A percentile compares a stretch with the other conserved stretches of the same genome.
These are phyloP conservation scores for Lepilemur ruficaudatus DNA, from an alignment of 2,797 vertebrate species.

Conservation along the genomic window DNA sequence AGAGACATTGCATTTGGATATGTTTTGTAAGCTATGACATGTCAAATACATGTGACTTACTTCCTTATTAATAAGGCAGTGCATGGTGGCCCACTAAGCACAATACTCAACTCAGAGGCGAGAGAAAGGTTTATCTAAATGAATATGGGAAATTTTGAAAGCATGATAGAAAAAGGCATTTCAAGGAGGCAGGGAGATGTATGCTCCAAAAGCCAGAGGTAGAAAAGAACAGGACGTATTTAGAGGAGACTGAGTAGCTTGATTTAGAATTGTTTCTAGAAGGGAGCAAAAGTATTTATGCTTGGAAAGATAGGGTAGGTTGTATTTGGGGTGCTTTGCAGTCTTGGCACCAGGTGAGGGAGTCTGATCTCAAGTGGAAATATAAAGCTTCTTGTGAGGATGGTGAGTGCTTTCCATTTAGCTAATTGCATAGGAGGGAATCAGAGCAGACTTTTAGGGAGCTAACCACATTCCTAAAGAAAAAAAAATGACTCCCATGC, in stretches of 20 bases:
- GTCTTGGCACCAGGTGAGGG: neutral
- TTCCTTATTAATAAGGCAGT: neutral
- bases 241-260: neutral
- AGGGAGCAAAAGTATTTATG: neutral
- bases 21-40: neutral
- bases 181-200: neutral
- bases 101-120: neutral
- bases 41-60: neutral
- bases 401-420: neutral
- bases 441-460: constrained; percentile 49
- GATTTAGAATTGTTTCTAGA: neutral
- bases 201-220: neutral
- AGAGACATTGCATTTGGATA: neutral
- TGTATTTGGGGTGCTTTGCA: neutral
- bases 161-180: neutral
- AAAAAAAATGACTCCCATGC: neutral
- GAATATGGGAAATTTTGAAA: neutral
- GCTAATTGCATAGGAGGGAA: neutral
- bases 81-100: neutral
- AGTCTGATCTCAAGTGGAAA: neutral
- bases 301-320: neutral
- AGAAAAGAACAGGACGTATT: neutral
- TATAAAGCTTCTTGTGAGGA: neutral
- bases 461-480: constrained; percentile 33
- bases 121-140: neutral